Conservation (phyloP, 2,113 vertebrate genomes). For the Larimichthys crocea region DNA sequence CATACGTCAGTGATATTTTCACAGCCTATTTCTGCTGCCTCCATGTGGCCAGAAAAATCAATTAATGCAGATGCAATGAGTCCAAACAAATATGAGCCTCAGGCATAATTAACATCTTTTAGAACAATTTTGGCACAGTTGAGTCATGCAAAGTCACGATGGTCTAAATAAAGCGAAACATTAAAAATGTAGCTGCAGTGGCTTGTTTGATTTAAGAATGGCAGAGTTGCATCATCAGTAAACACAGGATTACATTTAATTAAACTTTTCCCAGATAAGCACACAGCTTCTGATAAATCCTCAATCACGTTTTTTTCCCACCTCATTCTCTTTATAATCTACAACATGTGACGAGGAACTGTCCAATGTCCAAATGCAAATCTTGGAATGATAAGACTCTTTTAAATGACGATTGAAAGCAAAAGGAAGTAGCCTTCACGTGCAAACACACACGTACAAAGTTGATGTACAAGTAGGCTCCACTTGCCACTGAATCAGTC, state of each 20-base stretch:
- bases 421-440: background rate
- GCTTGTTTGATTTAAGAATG: background rate
- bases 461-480: background rate
- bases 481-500: conserved; percentile 1
- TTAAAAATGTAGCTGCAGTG: background rate
- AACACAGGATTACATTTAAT: background rate
- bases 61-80: background rate
- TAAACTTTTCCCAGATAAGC: conserved; percentile 35
- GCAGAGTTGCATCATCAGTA: background rate
- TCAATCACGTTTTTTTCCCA: conserved; percentile 1
- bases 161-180: background rate
- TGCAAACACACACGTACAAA: background rate
- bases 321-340: background rate
- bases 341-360: background rate
- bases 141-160: too few relatives aligned
- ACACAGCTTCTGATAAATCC: background rate
- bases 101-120: background rate
- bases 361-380: conserved; percentile 18
- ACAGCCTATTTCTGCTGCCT: too few relatives aligned
- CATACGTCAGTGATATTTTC: too few relatives aligned
- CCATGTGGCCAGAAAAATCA: too few relatives aligned
- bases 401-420: background rate
- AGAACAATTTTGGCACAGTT: too few relatives aligned
- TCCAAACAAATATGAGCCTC: background rate
- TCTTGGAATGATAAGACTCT: conserved; percentile 1